Evolutionary conservation across 2,888 invertebrate species (phyloP).

Genomic region (Hypsopygia costalis): DNA sequence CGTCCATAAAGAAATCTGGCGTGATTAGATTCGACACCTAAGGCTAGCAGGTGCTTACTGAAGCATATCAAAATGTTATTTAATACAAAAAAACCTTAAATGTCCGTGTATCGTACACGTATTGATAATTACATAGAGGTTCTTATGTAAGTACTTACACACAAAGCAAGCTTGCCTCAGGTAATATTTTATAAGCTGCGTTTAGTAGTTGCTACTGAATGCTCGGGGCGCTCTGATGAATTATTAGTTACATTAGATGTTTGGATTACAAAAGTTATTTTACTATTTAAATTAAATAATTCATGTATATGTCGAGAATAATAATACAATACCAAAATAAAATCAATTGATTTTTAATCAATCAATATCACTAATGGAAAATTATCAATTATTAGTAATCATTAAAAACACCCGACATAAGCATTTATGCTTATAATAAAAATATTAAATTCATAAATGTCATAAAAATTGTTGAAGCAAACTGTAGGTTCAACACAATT

Average conservation of each 20-base stretch:
- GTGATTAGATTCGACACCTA: slow-evolving; percentile 65
- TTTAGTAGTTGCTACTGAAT: slow-evolving; percentile 2
- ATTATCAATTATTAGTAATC: too few species aligned
- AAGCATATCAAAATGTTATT: neutral
- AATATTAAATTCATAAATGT: too few species aligned
- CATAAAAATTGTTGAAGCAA: too few species aligned
- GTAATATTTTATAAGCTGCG: slow-evolving; percentile 5
- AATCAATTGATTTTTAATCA: too few species aligned
- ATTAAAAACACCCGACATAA: too few species aligned
- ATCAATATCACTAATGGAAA: too few species aligned
- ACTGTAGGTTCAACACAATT: too few species aligned
- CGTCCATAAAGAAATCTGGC: slow-evolving; percentile 58
- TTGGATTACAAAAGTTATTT: too few species aligned
- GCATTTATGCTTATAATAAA: too few species aligned
- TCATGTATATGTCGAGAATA: too few species aligned
- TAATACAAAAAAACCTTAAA: slow-evolving; percentile 9
- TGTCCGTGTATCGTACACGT: neutral
- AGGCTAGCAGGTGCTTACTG: slow-evolving; percentile 48
- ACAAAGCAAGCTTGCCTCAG: neutral
- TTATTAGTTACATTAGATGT: slow-evolving; percentile 5
- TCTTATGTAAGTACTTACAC: neutral
- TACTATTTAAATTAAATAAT: too few species aligned
- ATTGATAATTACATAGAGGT: neutral
- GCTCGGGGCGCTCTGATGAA: slow-evolving; percentile 4
- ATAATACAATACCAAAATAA: too few species aligned